A percentile compares a stretch with the other conserved stretches of the same genome.
These are phyloP conservation scores for Cygnus olor DNA, from an alignment of 2,797 vertebrate species.

Conservation along the genomic window DNA sequence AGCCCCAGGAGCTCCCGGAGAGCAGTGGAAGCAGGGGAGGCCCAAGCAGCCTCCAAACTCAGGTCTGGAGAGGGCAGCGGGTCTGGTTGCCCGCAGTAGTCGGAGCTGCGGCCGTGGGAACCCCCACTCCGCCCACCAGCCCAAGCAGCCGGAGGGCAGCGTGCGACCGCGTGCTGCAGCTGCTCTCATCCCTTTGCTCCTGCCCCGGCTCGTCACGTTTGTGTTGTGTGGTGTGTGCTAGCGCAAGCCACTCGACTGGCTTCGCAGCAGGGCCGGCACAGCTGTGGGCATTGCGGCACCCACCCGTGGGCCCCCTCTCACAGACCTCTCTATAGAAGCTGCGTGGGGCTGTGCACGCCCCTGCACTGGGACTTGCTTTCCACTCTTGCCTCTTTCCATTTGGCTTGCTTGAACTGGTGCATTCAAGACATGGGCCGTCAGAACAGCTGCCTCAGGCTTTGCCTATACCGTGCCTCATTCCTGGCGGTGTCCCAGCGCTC, in stretches of 20 bases:
- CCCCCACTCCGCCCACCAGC: not conserved
- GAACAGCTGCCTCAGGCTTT: not conserved
- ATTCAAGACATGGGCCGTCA: not conserved
- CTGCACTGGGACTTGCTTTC: rapidly evolving
- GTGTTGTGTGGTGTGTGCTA: constrained; percentile 54
- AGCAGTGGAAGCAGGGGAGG: constrained; percentile 76
- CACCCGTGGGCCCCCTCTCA: not conserved
- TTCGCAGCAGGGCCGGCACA: not conserved
- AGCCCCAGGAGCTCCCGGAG: constrained; percentile 85
- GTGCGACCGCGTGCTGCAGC: rapidly evolving
- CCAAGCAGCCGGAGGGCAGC: not conserved
- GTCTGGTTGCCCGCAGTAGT: constrained; percentile 80
- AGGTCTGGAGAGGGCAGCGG: constrained; percentile 76
- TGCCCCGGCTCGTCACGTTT: rapidly evolving
- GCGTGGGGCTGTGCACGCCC: not conserved
- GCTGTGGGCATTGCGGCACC: rapidly evolving
- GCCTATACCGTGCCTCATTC: not conserved
- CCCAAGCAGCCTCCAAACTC: constrained; percentile 66
- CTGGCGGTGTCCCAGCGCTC: not conserved
- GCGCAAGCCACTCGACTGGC: not conserved
- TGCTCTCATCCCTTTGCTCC: not conserved
- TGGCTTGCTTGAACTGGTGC: not conserved
- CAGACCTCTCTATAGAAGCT: not conserved
- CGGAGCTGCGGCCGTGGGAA: not conserved
- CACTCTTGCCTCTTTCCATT: not conserved